These are phyloP conservation scores for Dinoponera quadriceps DNA, from an alignment of 1,140 invertebrate species.

Conservation along the genomic window DNA sequence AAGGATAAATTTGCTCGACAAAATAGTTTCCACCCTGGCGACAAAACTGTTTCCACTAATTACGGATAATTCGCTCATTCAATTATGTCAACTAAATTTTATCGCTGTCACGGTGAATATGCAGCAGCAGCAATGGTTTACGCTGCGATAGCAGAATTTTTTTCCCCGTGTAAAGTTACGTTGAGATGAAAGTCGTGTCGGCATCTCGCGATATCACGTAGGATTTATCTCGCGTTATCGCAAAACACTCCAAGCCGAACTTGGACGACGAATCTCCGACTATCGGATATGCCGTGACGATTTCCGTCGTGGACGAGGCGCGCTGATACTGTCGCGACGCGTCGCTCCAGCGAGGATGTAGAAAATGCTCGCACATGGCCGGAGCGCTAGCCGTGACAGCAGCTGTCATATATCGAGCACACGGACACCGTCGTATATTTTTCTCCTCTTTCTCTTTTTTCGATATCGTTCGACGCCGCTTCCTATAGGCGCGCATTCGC, in stretches of 20 bases:
- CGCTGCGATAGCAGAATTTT: too few relatives aligned
- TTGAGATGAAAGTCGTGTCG: too few relatives aligned
- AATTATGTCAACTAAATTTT: too few relatives aligned
- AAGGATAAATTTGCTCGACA: too few relatives aligned
- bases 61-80: too few relatives aligned
- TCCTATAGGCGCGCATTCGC: constrained; percentile 41
- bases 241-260: background rate
- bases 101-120: too few relatives aligned
- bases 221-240: too few relatives aligned
- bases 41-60: too few relatives aligned
- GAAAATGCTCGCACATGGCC: constrained; percentile 76
- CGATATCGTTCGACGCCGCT: constrained; percentile 10
- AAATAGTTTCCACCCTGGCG: too few relatives aligned
- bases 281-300: background rate
- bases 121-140: too few relatives aligned
- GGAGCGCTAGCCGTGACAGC: constrained; percentile 80
- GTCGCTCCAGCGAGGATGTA: constrained; percentile 59
- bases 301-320: constrained; percentile 19
- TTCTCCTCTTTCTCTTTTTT: constrained; percentile 39
- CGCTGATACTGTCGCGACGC: constrained; percentile 54
- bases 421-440: constrained; percentile 18
- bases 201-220: too few relatives aligned
- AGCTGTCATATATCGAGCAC: constrained; percentile 69
- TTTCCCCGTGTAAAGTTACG: too few relatives aligned
- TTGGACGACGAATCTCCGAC: constrained; percentile 6